A percentile compares a stretch with the other conserved stretches of the same genome.
Conservation (phyloP, 2,888 invertebrate genomes). For the Trachelus stipa region DNA sequence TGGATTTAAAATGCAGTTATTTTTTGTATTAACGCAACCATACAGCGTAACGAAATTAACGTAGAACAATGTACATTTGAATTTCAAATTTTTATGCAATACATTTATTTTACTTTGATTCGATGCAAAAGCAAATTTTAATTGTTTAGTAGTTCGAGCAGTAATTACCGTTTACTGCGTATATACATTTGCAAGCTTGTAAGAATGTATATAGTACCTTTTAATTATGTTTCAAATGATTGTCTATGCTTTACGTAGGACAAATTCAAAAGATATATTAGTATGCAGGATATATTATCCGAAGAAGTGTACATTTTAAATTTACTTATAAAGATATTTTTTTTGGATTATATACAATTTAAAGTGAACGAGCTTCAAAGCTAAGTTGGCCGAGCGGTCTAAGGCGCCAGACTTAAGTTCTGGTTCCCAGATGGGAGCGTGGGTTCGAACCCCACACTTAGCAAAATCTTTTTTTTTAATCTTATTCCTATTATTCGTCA, state of each 20-base stretch:
- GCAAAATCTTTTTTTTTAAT: slow-evolving; percentile 60
- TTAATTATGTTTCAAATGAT: not conserved
- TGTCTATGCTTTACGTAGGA: not conserved
- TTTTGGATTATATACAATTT: not conserved
- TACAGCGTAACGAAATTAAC: not conserved
- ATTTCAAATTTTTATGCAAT: not conserved
- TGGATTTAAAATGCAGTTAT: not conserved
- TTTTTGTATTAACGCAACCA: not conserved
- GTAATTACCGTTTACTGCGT: not conserved
- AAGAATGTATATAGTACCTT: not conserved
- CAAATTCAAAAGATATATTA: not conserved
- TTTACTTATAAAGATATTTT: not conserved
- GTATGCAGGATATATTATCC: not conserved
- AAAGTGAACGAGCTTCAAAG: slow-evolving; percentile 39
- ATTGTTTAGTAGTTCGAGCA: not conserved
- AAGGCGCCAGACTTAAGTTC: slow-evolving; percentile 88
- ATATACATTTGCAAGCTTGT: not conserved
- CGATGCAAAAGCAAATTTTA: not conserved
- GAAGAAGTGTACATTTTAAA: not conserved
- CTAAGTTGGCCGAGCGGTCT: slow-evolving; percentile 86
- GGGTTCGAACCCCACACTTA: slow-evolving; percentile 88
- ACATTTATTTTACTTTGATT: not conserved
- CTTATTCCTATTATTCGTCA: not conserved
- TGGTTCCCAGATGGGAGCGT: slow-evolving; percentile 85
- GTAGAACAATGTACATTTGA: not conserved